Conservation (phyloP, 2,888 invertebrate species). For the Heliconius ismenius region DNA sequence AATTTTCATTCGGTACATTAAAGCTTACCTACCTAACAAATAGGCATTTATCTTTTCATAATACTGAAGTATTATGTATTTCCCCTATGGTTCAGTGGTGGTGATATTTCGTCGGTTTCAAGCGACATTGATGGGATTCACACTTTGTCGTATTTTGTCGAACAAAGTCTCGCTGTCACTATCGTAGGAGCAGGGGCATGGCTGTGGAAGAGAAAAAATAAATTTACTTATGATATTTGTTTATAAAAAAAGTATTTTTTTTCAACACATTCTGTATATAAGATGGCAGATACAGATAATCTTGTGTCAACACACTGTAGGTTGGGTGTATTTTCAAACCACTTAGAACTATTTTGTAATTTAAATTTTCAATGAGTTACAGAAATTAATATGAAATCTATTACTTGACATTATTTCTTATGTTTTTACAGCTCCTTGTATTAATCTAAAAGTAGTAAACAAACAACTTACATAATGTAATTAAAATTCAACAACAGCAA, state of each 20-base stretch:
- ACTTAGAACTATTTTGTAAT: too few species aligned
- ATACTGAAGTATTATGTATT: constrained; percentile 3
- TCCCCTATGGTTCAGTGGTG: background rate
- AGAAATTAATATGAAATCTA: too few species aligned
- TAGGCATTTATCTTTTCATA: constrained; percentile 6
- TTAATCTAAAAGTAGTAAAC: too few species aligned
- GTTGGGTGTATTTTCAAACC: too few species aligned
- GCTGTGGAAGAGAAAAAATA: constrained; percentile 29
- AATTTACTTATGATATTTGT: background rate
- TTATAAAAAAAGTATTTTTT: background rate
- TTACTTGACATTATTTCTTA: too few species aligned
- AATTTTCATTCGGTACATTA: constrained; percentile 10
- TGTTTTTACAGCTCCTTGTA: too few species aligned
- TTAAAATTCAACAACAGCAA: too few species aligned
- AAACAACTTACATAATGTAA: too few species aligned
- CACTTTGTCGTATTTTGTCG: constrained; percentile 56
- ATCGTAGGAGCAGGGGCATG: constrained; percentile 37
- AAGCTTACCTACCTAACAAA: background rate
- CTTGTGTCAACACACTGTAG: too few species aligned
- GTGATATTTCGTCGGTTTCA: constrained; percentile 47
- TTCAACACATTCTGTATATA: too few species aligned
- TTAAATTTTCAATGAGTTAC: too few species aligned
- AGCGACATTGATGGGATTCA: constrained; percentile 60
- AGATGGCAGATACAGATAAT: too few species aligned
- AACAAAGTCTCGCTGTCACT: constrained; percentile 61